Evolutionary conservation across 2,113 vertebrate genomes (phyloP), one percentile per base, ranked within the genome.

Genomic region (Henicopernis longicauda): DNA sequence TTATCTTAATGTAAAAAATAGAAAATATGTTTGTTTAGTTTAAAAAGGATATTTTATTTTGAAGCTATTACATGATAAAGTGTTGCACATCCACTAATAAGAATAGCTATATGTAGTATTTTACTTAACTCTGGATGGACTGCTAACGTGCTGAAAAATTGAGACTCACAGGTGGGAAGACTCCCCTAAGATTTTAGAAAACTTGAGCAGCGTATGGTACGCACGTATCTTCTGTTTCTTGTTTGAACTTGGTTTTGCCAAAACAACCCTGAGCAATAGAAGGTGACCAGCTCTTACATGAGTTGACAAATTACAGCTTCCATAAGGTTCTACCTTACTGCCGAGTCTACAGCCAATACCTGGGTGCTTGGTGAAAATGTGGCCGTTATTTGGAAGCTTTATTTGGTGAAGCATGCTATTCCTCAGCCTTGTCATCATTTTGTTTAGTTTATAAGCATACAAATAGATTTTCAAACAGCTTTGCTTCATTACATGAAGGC

Each of bases 401-500:
- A 61, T 78, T 47, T 18, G 6, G 13, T 23, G 38, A 69, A 62
- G 18, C 7, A 32, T 10, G 15, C 10, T 40, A 11, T 52, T 44
- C 45, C 55, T 84, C 7, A 1, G 1, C 10, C 17, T 50, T n/a
- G 6, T 15, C 32, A 32, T 62, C 2, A 4, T 71, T 74, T 81
- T 13, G 1, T 49, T 87, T 76, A 31, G 82, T 91, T 95, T 58
- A 22, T 44, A n/a, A 72, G 11, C 3, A 1, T 3, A 36, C 1
- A 34, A 80, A 67, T 16, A 57, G 58, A 42, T 73, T 61, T 90
- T 29, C 34, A 80, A 82, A 16, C 18, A 52, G 16, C 13, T 88
- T 63, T 9, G 4, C 52, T 85, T 38, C 12, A 3, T 52, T 65
- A 19, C 9, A 2, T 0, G 8, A 14, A 2, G 4, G 1, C 42